Evolutionary conservation across 2,113 vertebrate species (phyloP), one percentile per base, ranked within the genome.

Genomic region (Nothobranchius furzeri): DNA sequence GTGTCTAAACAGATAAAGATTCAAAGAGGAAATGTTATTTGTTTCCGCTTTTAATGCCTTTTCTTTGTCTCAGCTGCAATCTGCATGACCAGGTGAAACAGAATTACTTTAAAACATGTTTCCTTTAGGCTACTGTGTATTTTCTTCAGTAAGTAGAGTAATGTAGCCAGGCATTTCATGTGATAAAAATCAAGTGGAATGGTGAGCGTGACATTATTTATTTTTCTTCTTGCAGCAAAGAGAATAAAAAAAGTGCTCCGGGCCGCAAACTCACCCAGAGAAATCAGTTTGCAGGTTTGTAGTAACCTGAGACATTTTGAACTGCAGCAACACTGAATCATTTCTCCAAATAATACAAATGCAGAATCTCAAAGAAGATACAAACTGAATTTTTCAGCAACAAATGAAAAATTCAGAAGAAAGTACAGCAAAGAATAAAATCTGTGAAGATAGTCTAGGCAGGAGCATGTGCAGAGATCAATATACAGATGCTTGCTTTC

Each of bases 221-320:
- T 78, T 81, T 83, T 81, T 63, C 50, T 68, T 68, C 70, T 63
- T 35, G 11, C 12, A 72, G 78, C 57, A 76, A 83, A 82, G 57
- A 63, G 52, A 80, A 66, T 76, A 61, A 70, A 70, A 76, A 68
- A 82, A 48, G 49, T 58, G 78, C 79, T 75, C 60, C 12, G 12
- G 81, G 81, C 78, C 58, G 65, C 67, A 81, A 77, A 77, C 62
- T 49, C 71, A 76, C 60, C 65, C 66, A 60, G 49, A 82, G 66
- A 86, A 85, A 86, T 85, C 81, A 82, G 82, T 87, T 86, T 86
- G 69, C 46, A 64, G 68, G 70, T 87, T 70, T 17, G 42, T 47
- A 63, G 79, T 82, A 82, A 85, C 75, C 75, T 60, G 61, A 79
- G 77, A 87, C 59, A 68, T 80, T 81, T 81, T 75, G 81, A 84